Evolutionary conservation across 1,140 invertebrate species (phyloP), one percentile per base, ranked within the genome.

Genomic region (Drosophila nannoptera): DNA sequence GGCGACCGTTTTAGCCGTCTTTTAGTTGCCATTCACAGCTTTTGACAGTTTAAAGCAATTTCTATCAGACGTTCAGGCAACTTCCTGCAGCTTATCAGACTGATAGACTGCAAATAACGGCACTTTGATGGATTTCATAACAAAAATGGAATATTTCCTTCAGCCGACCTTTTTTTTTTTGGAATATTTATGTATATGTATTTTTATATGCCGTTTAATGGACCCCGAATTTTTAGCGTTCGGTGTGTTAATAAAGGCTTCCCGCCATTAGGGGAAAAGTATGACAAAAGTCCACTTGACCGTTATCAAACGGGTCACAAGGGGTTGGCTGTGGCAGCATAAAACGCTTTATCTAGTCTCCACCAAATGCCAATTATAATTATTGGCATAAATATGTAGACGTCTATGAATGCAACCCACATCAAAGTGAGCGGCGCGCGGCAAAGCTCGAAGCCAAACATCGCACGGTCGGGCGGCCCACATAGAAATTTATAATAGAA

Each of bases 341-440:
- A 46, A 33, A 49, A 31, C 35, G 54, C 35, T 59, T 63, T 53
- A 48, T 48, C 32, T 32, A 40, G n/a, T 22, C 14, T 32, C 35
- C 45, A 38, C 43, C 50, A 74, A 77, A 73, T 77, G 77, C 58
- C 77, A 81, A 81, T 81, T 81, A 77, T 82, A 77, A 81, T 81
- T 81, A 82, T 73, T 63, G 73, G 73, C 66, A 73, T 7, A 42
- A 45, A 32, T 73, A 60, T 56, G 52, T 43, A 55, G 11, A 43
- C 33, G 14, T 50, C 32, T 29, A 43, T 33, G 46, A 61, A 29
- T 55, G 35, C 48, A 65, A 81, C 77, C 77, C 73, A 70, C 42
- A 64, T 81, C 78, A 81, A 81, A 77, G 2, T 32, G 5, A 49
- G 2, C n/a, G 14, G 7, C 14, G n/a, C n/a, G 5, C n/a, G 7